phyloP scores from a whole-genome alignment of 1,140 invertebrate species.

The Drosophila dunni region DNA sequence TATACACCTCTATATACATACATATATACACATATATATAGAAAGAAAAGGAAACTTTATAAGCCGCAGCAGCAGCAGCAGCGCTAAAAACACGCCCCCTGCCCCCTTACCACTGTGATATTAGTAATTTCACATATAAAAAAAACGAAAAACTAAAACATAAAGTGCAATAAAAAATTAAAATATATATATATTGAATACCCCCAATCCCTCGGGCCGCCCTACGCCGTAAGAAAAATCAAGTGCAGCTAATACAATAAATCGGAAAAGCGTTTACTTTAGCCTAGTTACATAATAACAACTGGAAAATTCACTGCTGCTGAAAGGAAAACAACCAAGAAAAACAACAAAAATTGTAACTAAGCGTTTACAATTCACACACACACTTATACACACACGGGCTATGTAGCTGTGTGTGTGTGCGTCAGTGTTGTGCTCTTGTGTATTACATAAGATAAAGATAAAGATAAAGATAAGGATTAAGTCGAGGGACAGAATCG shows the following conservation, averaged over 20 bases:
- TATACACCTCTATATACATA: conserved; percentile 50
- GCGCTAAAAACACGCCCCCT: conserved; percentile 37
- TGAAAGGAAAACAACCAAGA: too few species aligned
- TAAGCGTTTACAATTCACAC: conserved; percentile 23
- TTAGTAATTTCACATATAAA: conserved; percentile 76
- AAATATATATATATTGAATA: conserved; percentile 29
- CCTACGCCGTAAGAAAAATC: conserved; percentile 13
- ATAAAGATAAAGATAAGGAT: not conserved
- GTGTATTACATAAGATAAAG: conserved; percentile 8
- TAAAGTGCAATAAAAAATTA: conserved; percentile 64
- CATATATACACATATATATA: conserved; percentile 44
- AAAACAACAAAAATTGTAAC: not conserved
- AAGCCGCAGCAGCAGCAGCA: conserved; percentile 26
- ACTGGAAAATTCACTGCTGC: conserved; percentile 15
- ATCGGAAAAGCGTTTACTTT: conserved; percentile 40
- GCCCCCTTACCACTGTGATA: conserved; percentile 70
- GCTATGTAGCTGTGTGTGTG: conserved; percentile 35
- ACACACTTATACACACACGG: not conserved
- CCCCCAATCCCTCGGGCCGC: conserved; percentile 2
- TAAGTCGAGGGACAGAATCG: not conserved
- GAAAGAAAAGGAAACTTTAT: conserved; percentile 35
- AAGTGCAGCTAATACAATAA: conserved; percentile 30
- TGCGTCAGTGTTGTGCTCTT: conserved; percentile 3
- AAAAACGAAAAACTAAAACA: conserved; percentile 31
- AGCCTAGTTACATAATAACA: conserved; percentile 21